Base-by-base conservation (phyloP, 2,888 invertebrate species). In the Cartodere bifasciata region DNA sequence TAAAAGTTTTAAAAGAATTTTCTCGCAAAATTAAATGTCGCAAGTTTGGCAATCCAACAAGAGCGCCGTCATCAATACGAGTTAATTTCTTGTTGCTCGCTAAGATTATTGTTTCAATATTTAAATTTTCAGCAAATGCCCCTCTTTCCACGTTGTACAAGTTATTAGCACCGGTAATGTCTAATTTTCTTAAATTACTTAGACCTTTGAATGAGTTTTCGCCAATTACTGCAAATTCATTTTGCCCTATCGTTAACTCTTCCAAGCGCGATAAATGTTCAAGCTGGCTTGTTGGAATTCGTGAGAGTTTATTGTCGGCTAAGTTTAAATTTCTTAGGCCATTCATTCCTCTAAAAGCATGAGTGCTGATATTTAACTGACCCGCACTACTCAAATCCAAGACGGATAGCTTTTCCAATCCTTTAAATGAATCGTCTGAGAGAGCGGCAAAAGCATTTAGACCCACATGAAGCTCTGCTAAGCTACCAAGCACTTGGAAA, bases 391-490 rank as follows among this genome's bases (percentile, higher is more conserved):
- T 77, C 40, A 88, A 63, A 55, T 87, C 86, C 45, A 88, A 60
- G 9, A 78, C 76, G 2, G 79, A 71, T 13, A 88, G 62, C 36
- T 77, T 74, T 41, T 75, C 76, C 6, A 87, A 66, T 31, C 83
- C 81, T 29, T 72, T 70, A 56, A 88, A 88, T 9, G 82, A 77
- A 42, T 82, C 82, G 43, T 79, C 76, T 5, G 79, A 77, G 35
- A 88, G 63, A 29, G 67, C 67, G 10, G 78, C 72, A 53, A 88
- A 86, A 0, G 76, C 81, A 53, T 88, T 88, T 39, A 83, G 69
- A 7, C 87, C 87, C 22, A 88, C 72, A 50, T 83, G 85, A 7
- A 88, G 62, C 56, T 88, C 88, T 3, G 86, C 87, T 34, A 88
- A 64, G 43, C 79, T 77, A 32, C 77, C 78, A 46, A 87, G 60